Conservation (phyloP, 2,888 invertebrate genomes). For the Dasypogon diadema region DNA sequence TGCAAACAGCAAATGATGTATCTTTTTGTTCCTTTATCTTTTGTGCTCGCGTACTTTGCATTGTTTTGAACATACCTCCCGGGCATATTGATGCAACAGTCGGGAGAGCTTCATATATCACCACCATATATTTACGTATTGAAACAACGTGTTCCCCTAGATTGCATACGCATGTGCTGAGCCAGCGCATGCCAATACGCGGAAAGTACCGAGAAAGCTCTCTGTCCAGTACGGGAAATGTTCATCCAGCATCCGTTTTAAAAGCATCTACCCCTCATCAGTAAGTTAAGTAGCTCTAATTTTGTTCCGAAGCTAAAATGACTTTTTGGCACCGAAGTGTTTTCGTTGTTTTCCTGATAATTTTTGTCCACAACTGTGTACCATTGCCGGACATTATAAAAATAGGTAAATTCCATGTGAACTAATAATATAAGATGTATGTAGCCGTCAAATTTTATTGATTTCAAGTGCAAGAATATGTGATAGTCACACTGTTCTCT, state of each 20-base stretch:
- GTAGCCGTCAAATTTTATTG: neutral
- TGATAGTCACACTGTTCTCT: neutral
- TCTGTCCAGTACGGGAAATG: neutral
- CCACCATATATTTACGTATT: neutral
- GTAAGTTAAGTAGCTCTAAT: constrained; percentile 36
- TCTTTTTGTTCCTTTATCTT: neutral
- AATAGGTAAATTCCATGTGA: constrained; percentile 55
- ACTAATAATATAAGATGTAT: no score
- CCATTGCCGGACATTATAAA: constrained; percentile 56
- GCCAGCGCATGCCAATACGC: neutral
- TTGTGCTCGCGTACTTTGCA: neutral
- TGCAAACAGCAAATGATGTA: neutral
- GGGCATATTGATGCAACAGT: neutral
- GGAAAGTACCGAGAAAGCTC: neutral
- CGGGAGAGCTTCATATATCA: neutral
- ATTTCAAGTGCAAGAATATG: neutral
- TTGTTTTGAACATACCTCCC: neutral
- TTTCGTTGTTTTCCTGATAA: constrained; percentile 6
- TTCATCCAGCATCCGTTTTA: constrained; percentile 44
- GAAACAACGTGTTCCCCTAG: neutral
- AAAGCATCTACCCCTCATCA: constrained; percentile 13
- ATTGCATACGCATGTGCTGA: constrained; percentile 10
- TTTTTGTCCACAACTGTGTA: constrained; percentile 43
- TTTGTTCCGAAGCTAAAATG: constrained; percentile 13
- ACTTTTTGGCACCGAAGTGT: neutral